These are phyloP conservation scores for Sclerodermus sp. DNA, from an alignment of 2,888 invertebrate genomes.

Conservation along the genomic window DNA sequence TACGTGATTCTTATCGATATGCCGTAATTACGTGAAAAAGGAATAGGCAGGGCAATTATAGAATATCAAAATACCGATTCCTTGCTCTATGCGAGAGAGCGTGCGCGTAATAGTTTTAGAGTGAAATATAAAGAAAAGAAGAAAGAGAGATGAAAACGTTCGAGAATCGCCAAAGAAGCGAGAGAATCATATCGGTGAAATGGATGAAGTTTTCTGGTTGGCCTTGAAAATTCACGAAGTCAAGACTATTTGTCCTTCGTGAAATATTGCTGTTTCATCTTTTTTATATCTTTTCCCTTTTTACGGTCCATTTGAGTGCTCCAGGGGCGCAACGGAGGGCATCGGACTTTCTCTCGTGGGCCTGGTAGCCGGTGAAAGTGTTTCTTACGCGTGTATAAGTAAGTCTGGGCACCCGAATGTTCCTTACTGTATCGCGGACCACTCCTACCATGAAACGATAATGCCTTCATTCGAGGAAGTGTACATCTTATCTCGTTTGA, in stretches of 20 bases:
- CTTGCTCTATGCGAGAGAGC: no score
- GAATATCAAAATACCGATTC: no score
- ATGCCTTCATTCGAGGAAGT: slow-evolving; percentile 5
- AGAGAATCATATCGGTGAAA: no score
- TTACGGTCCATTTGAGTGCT: slow-evolving; percentile 19
- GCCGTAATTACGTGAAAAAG: no score
- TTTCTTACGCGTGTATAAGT: slow-evolving; percentile 26
- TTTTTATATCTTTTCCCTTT: slow-evolving; percentile 5
- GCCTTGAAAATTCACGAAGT: background rate
- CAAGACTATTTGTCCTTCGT: background rate
- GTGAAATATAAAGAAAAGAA: no score
- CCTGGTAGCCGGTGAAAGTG: slow-evolving; percentile 33
- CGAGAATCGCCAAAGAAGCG: no score
- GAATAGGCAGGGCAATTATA: no score
- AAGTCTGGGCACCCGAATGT: slow-evolving; percentile 25
- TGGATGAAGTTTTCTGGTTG: no score
- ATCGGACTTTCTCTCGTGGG: slow-evolving; percentile 27
- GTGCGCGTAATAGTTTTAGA: no score
- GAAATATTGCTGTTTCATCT: background rate
- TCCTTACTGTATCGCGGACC: slow-evolving; percentile 16
- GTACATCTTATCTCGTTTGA: no score
- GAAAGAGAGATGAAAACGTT: no score
- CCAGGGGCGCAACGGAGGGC: slow-evolving; percentile 27
- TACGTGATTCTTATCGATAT: no score
- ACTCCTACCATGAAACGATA: slow-evolving; percentile 17